Conservation (phyloP, 2,113 vertebrate species). For the Neofelis nebulosa region DNA sequence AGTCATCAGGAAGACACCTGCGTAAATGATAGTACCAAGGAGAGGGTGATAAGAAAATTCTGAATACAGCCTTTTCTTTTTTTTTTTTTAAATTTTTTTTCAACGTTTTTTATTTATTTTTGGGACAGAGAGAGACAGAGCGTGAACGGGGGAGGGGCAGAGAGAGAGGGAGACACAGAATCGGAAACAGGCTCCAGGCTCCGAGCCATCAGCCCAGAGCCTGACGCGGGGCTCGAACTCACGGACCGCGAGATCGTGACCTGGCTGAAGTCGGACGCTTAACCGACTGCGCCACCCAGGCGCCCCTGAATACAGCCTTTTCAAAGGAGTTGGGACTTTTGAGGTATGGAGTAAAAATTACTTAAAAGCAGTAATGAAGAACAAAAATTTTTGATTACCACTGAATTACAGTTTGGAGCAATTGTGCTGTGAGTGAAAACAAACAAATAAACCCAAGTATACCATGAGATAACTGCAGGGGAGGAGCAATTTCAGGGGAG, state of each 20-base stretch:
- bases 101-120: too few species aligned
- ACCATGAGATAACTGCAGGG: background rate
- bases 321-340: background rate
- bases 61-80: background rate
- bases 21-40: background rate
- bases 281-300: too few species aligned
- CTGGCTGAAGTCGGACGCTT: too few species aligned
- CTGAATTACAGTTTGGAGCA: background rate
- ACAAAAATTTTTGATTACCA: background rate
- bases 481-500: background rate
- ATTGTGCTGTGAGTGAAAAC: background rate
- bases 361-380: background rate
- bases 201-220: too few species aligned
- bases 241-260: too few species aligned
- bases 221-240: too few species aligned
- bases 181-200: too few species aligned
- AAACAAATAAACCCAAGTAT: background rate
- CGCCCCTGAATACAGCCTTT: background rate
- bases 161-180: too few species aligned
- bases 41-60: background rate
- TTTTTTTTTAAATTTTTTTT: too few species aligned
- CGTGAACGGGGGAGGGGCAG: too few species aligned
- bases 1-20: background rate
- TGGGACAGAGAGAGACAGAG: too few species aligned
- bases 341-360: background rate